phyloP scores from a whole-genome alignment of 2,888 invertebrate species.

The Oxyteleia sp. region DNA sequence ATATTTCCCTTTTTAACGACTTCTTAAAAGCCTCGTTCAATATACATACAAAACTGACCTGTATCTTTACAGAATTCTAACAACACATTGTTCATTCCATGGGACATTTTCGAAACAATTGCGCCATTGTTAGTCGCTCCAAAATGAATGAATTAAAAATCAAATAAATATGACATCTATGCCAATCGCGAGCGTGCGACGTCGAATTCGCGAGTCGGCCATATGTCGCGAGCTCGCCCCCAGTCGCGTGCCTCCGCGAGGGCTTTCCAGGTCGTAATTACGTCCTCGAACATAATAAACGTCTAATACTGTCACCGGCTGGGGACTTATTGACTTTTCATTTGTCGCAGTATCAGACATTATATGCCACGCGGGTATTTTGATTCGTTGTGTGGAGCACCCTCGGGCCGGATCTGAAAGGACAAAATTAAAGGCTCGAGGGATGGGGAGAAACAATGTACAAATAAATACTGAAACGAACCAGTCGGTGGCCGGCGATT shows the following conservation, averaged over 20 bases:
- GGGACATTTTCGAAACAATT: constrained; percentile 56
- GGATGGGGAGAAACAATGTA: constrained; percentile 58
- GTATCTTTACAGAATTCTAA: constrained; percentile 8
- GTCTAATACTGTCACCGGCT: constrained; percentile 85
- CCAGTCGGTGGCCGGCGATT: constrained; percentile 5
- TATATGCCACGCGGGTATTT: constrained; percentile 63
- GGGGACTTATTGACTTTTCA: constrained; percentile 86
- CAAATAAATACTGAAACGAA: constrained; percentile 65
- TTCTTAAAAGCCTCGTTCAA: constrained; percentile 16
- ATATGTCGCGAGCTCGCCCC: constrained; percentile 77
- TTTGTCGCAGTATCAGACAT: constrained; percentile 65
- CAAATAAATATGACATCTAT: constrained; percentile 51
- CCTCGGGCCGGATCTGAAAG: constrained; percentile 14
- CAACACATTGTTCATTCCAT: constrained; percentile 41
- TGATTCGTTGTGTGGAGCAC: constrained; percentile 43
- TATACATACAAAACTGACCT: constrained; percentile 12
- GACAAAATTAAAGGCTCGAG: constrained; percentile 36
- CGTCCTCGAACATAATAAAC: constrained; percentile 85
- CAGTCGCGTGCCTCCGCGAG: constrained; percentile 86
- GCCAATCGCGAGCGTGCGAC: constrained; percentile 33
- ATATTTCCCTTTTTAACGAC: not conserved
- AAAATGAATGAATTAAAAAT: constrained; percentile 19
- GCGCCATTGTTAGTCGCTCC: constrained; percentile 24
- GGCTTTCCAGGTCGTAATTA: constrained; percentile 83
- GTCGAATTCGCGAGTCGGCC: constrained; percentile 75